Base-by-base conservation (phyloP, 2,797 vertebrate species). In the Odontamblyopus lacepedii region DNA sequence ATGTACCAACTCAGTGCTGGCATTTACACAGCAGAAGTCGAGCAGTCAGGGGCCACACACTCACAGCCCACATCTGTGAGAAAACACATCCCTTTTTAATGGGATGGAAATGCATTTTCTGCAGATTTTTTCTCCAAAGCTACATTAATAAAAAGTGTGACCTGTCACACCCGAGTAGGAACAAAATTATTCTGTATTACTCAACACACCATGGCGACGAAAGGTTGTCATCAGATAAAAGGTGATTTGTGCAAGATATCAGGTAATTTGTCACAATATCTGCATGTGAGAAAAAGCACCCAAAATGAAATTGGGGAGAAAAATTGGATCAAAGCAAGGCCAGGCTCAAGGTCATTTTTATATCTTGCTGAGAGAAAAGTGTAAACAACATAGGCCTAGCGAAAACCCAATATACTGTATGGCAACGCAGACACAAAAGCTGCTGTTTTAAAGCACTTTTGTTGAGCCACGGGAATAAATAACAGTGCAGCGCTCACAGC, bases 291-390 rank as follows among this genome's bases (percentile, higher is more conserved):
- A 86, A 89, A 90, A 63, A 67, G 53, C 60, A 41, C 30, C 65
- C 18, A 68, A 68, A 68, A 38, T 38, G 53, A 67, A 55, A 67
- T 56, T 66, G 64, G 64, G 51, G 30, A 56, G 66, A 63, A 69
- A 71, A 78, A 75, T 80, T 77, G 84, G 50, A 71, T 67, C 65
- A 73, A 76, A 67, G 74, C 73, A 78, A 78, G 73, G 78, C 87
- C 79, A 53, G 41, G 8, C 75, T 83, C 73, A 82, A 85, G 75
- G 82, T 82, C 79, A 51, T 71, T 75, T 63, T 38, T 44, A 29
- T 60, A 44, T 77, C 73, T 75, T 69, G 64, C 66, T 61, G 3
- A 57, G 55, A 50, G 53, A 60, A 72, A 38, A 15, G 53, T 57
- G 75, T 51, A 44, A 76, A 50, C 67, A 64, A 70, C 71, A 38